A percentile compares a stretch with the other conserved stretches of the same genome.
These are phyloP conservation scores for Sebastiscus tertius DNA, from an alignment of 2,797 vertebrate genomes.

Conservation along the genomic window DNA sequence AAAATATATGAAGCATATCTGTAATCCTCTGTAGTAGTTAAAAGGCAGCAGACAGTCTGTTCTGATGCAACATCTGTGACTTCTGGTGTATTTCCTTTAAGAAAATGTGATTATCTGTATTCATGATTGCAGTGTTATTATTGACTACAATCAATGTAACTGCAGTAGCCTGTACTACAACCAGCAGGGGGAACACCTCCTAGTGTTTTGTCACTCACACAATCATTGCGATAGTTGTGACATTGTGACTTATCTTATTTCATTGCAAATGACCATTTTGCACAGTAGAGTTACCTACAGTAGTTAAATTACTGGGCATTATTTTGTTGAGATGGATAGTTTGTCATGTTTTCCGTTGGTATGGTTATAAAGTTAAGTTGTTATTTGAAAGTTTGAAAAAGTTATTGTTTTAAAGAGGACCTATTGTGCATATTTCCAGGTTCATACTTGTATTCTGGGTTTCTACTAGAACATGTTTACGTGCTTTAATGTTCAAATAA, in stretches of 20 bases:
- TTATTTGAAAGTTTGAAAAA: too few relatives aligned
- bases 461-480: too few relatives aligned
- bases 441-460: too few relatives aligned
- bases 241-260: not conserved
- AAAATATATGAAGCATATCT: not conserved
- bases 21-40: not conserved
- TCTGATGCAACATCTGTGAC: not conserved
- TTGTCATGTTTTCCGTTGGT: not conserved
- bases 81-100: not conserved
- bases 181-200: not conserved
- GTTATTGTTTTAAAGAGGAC: too few relatives aligned
- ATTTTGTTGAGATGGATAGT: not conserved
- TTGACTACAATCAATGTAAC: too few relatives aligned
- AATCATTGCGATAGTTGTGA: not conserved
- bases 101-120: not conserved
- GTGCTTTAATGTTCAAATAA: too few relatives aligned
- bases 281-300: not conserved
- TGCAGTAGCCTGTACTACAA: not conserved
- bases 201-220: not conserved
- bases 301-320: not conserved
- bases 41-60: not conserved
- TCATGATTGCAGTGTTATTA: not conserved
- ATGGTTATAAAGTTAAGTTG: not conserved
- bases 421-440: too few relatives aligned
- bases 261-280: not conserved